Evolutionary conservation across 2,797 vertebrate species (phyloP).

Genomic region (Cossypha polioptera): DNA sequence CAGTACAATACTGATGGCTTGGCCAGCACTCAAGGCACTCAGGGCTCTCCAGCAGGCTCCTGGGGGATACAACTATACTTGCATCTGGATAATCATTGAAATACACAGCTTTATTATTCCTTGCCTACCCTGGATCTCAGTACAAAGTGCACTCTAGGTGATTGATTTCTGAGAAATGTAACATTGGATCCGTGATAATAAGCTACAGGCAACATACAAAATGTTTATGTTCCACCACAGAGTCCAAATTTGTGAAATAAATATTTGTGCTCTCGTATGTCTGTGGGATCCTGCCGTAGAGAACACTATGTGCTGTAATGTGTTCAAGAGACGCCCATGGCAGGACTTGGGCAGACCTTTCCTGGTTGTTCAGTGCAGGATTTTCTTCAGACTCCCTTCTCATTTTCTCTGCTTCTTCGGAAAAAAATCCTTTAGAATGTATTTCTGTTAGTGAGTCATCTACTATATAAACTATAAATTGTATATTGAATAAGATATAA

Average conservation of each 20-base stretch:
- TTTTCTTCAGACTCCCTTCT: conserved; percentile 11
- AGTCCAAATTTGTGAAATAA: conserved; percentile 60
- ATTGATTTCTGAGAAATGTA: conserved; percentile 32
- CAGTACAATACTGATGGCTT: not conserved
- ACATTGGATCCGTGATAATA: conserved; percentile 3
- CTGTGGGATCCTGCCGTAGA: conserved; percentile 21
- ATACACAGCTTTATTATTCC: not conserved
- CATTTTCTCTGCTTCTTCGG: not conserved
- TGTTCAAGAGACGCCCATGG: not conserved
- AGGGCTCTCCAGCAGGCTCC: not conserved
- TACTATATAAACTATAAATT: not conserved
- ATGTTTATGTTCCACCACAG: conserved; percentile 45
- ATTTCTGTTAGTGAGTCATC: not conserved
- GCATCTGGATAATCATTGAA: not conserved
- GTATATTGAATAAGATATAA: not conserved
- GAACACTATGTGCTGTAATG: conserved; percentile 54
- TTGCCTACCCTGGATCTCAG: not conserved
- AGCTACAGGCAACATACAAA: conserved; percentile 28
- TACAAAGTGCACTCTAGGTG: not conserved
- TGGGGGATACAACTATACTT: not conserved
- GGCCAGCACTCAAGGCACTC: not conserved
- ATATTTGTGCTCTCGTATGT: conserved; percentile 54
- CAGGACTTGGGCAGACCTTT: not conserved
- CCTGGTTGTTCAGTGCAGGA: not conserved
- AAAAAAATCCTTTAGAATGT: not conserved